Evolutionary conservation across 1,140 invertebrate genomes (phyloP).

Genomic region (Adelges cooleyi): DNA sequence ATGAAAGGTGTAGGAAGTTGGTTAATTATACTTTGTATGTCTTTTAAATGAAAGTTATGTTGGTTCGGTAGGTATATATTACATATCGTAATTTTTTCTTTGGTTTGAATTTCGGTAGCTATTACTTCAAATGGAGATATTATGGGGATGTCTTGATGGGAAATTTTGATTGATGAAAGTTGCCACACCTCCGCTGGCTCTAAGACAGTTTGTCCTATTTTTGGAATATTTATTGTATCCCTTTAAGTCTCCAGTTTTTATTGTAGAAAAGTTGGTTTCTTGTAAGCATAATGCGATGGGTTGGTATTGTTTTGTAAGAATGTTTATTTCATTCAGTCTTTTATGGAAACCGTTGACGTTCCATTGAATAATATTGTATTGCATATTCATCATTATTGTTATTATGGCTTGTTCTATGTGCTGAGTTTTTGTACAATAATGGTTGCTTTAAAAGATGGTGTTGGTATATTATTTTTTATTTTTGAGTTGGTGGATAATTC

Average conservation of each 20-base stretch:
- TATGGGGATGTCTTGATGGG: not conserved
- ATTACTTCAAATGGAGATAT: not conserved
- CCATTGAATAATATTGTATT: not conserved
- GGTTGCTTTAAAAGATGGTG: no score
- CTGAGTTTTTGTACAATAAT: no score
- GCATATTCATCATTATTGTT: no score
- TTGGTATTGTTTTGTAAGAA: not conserved
- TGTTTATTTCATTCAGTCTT: not conserved
- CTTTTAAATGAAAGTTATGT: not conserved
- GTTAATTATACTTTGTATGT: conserved; percentile 27
- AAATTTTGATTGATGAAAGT: not conserved
- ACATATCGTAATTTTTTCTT: conserved; percentile 27
- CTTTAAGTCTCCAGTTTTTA: not conserved
- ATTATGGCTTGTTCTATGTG: no score
- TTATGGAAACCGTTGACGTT: not conserved
- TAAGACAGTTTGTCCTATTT: not conserved
- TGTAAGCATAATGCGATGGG: not conserved
- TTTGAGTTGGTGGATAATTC: no score
- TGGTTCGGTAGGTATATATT: conserved; percentile 29
- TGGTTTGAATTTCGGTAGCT: not conserved
- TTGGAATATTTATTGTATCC: not conserved
- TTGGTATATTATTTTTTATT: no score
- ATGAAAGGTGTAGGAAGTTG: conserved; percentile 30
- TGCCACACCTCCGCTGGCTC: not conserved
- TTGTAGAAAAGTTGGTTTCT: not conserved